A percentile compares a stretch with the other conserved stretches of the same genome.
These are phyloP conservation scores for Tragulus kanchil DNA, from an alignment of 2,113 vertebrate genomes.

Conservation along the genomic window DNA sequence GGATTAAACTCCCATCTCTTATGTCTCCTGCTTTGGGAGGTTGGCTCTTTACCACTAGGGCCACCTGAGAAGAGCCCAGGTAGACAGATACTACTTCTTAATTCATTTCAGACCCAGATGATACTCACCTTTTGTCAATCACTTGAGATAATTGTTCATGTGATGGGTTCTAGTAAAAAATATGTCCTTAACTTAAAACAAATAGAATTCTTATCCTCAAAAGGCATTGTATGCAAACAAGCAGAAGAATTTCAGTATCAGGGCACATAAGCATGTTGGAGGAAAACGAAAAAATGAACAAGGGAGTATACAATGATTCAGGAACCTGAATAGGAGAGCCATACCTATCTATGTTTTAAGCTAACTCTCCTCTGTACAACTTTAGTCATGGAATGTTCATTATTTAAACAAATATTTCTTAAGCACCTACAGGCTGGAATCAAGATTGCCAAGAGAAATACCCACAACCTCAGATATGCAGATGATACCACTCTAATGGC, in stretches of 20 bases:
- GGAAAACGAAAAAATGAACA: constrained; percentile 6
- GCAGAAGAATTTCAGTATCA: neutral
- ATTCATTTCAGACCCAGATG: constrained; percentile 6
- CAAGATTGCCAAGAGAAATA: neutral
- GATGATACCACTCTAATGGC: neutral
- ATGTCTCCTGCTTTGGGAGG: neutral
- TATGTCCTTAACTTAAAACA: neutral
- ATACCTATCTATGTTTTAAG: neutral
- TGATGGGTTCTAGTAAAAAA: neutral
- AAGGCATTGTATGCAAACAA: constrained; percentile 25
- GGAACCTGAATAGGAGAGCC: neutral
- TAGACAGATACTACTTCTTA: neutral
- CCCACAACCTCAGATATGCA: neutral
- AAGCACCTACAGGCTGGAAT: neutral
- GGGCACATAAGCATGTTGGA: neutral
- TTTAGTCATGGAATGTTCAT: neutral
- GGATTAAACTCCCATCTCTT: neutral
- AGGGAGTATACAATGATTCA: neutral
- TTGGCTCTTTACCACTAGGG: neutral
- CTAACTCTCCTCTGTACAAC: neutral
- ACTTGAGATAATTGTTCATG: constrained; percentile 1
- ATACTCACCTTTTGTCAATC: neutral
- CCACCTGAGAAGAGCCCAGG: neutral
- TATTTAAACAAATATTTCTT: neutral
- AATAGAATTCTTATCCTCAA: constrained; percentile 1